phyloP scores from a whole-genome alignment of 1,140 invertebrate genomes.

The Brachystomella parvula region DNA sequence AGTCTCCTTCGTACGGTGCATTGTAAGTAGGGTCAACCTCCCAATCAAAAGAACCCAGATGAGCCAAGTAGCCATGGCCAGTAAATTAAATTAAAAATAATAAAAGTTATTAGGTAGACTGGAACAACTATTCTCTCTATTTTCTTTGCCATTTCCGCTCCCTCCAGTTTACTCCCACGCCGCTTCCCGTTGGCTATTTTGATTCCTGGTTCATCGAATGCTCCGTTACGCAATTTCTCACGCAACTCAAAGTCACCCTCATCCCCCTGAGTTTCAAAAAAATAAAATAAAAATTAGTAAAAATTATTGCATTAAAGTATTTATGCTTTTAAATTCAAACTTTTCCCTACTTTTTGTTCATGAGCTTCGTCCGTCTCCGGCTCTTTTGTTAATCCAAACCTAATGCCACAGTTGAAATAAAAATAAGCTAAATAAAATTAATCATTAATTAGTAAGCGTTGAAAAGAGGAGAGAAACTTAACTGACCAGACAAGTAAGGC shows the following conservation, averaged over 20 bases:
- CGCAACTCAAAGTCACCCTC: background rate
- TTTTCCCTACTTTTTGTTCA: background rate
- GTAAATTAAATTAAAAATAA: constrained; percentile 23
- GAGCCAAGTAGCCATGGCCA: constrained; percentile 24
- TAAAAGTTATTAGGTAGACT: constrained; percentile 20
- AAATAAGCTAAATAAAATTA: too few relatives aligned
- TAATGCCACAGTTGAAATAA: too few relatives aligned
- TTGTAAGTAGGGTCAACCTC: background rate
- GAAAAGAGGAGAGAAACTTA: background rate
- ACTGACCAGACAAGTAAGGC: constrained; percentile 46
- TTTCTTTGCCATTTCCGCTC: background rate
- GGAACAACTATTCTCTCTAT: constrained; percentile 18
- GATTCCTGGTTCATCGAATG: too few relatives aligned
- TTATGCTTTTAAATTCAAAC: background rate
- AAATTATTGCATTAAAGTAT: background rate
- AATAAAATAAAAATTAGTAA: background rate
- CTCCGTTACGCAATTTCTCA: background rate
- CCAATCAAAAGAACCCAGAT: constrained; percentile 1
- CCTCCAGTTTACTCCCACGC: background rate
- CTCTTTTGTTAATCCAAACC: constrained; percentile 5
- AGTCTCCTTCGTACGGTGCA: background rate
- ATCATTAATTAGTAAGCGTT: too few relatives aligned
- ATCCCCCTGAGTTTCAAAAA: background rate
- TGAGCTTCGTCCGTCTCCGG: background rate
- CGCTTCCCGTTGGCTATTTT: background rate